Base-by-base conservation (phyloP, 2,113 vertebrate genomes). In the Odontophorus gujanensis region DNA sequence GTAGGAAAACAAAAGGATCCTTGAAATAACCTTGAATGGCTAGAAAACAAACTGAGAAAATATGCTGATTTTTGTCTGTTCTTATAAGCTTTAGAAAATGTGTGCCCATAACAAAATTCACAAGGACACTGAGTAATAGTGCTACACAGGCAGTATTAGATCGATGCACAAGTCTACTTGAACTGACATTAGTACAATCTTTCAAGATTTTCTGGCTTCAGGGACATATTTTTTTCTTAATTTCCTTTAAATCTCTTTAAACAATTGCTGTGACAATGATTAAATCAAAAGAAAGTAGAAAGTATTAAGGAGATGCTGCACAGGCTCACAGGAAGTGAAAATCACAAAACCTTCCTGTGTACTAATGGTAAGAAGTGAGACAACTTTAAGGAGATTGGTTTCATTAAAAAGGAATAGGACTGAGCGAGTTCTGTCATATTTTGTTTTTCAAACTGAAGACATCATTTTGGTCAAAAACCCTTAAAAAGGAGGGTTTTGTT, bases 21-120 rank as follows among this genome's bases (percentile, higher is more conserved):
- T 92, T 93, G 71, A 86, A 90, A 81, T 89, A 68, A 68, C 36
- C 74, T 91, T 93, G 74, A 89, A 58, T 82, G 11, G 15, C 48
- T 76, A 68, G 57, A 32, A 71, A 55, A 28, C 12, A 20, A 68
- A 30, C 48, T 65, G 50, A 66, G 10, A 90, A 89, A 22, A 74
- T 59, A 63, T 7, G 24, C 55, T 79, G 26, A 3, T 30, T 30
- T 30, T 55, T 18, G 12, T 38, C 10, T 55, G 9, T 84, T 89
- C 40, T 85, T 15, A 65, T 15, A 11, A 82, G 2, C 21, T 25
- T 72, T 51, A 48, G 36, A 73, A 80, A 73, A 80, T 58, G 19
- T 40, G 24, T 76, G 34, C 10, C 22, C 11, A 1, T 67, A 40
- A 78, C 17, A 76, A 61, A 66, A 50, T 30, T 38, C 43, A 79